These are phyloP conservation scores for Tenthredo distinguenda DNA, from an alignment of 2,888 invertebrate genomes.

Conservation along the genomic window DNA sequence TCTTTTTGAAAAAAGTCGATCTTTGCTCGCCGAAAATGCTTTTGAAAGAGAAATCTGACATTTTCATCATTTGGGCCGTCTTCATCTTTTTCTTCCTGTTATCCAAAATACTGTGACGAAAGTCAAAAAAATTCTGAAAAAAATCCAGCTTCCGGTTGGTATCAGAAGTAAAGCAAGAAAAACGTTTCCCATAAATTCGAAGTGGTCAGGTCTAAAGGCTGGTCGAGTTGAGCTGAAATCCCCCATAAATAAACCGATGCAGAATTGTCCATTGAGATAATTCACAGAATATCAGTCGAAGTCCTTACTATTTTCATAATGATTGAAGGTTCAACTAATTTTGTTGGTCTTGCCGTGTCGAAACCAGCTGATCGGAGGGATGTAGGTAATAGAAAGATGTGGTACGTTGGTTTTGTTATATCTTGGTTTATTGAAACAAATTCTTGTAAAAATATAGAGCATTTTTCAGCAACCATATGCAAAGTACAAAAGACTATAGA, in stretches of 20 bases:
- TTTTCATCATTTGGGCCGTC: too few species aligned
- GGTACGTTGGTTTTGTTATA: constrained; percentile 1
- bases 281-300: constrained; percentile 10
- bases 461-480: background rate
- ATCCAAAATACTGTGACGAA: too few species aligned
- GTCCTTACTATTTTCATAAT: background rate
- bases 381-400: constrained; percentile 38
- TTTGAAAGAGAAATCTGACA: too few species aligned
- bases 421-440: constrained; percentile 34
- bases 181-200: too few species aligned
- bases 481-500: background rate
- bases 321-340: constrained; percentile 10
- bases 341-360: constrained; percentile 3
- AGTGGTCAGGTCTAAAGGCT: too few species aligned
- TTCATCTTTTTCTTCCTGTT: too few species aligned
- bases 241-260: background rate
- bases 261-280: constrained; percentile 21
- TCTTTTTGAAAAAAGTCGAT: too few species aligned
- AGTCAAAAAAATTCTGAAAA: too few species aligned
- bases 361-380: constrained; percentile 41
- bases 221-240: too few species aligned
- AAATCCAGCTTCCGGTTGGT: too few species aligned
- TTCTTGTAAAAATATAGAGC: background rate
- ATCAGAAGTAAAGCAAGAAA: too few species aligned
- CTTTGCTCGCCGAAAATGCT: too few species aligned